A percentile compares a stretch with the other conserved stretches of the same genome.
Conservation (phyloP, 2,888 invertebrate species). For the Drosophila quinaria region DNA sequence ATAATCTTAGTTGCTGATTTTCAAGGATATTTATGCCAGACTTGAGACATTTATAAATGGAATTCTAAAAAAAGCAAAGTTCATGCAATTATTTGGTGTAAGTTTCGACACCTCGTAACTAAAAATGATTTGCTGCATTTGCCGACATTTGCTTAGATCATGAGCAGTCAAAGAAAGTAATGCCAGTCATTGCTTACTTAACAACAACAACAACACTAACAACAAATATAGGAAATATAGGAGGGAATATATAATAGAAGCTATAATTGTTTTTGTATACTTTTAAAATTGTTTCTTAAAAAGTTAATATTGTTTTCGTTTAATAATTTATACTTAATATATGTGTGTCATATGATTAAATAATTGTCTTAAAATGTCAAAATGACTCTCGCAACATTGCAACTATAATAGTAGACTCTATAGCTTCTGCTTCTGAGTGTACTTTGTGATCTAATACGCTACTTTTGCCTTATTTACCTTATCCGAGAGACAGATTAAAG, state of each 20-base stretch:
- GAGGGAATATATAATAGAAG: no score
- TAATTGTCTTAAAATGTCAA: no score
- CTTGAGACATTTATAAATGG: neutral
- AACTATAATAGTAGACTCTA: conserved; percentile 16
- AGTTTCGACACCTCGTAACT: conserved; percentile 42
- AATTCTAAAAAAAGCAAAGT: neutral
- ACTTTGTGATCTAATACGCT: conserved; percentile 62
- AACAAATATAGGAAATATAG: no score
- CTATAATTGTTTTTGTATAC: no score
- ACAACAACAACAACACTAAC: conserved; percentile 3
- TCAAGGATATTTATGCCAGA: neutral
- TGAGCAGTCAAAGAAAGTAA: conserved; percentile 8
- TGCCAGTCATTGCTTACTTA: conserved; percentile 38
- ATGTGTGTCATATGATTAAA: no score
- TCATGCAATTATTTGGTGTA: conserved; percentile 1
- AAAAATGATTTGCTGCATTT: conserved; percentile 34
- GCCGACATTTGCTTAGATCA: conserved; percentile 35
- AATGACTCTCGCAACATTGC: neutral
- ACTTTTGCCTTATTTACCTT: conserved; percentile 73
- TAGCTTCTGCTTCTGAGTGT: conserved; percentile 24
- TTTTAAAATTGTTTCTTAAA: no score
- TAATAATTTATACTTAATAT: no score
- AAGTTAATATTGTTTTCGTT: no score
- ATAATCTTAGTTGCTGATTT: no score
- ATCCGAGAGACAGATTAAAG: conserved; percentile 70